Evolutionary conservation across 2,888 invertebrate species (phyloP).

Genomic region (Synergus japonicus): DNA sequence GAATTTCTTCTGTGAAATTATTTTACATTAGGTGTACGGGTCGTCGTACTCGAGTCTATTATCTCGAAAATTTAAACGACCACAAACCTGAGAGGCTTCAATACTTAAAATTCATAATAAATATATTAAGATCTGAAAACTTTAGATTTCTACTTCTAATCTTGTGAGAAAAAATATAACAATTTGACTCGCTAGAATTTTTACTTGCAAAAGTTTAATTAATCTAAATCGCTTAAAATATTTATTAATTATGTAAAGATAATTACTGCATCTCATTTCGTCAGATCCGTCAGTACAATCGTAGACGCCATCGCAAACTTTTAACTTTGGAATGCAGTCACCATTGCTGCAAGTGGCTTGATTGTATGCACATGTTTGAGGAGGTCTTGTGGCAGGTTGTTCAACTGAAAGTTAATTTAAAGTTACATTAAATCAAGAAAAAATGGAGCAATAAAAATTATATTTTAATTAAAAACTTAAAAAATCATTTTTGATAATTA

Average conservation of each 20-base stretch:
- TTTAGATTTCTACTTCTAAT: too few species aligned
- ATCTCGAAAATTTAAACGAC: not conserved
- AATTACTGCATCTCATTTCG: conserved; percentile 92
- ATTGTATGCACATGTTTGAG: conserved; percentile 81
- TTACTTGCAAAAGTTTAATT: too few species aligned
- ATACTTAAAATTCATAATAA: not conserved
- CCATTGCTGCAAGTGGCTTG: conserved; percentile 95
- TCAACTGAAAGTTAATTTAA: conserved; percentile 61
- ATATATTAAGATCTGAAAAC: not conserved
- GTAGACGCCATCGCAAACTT: conserved; percentile 87
- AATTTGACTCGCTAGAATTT: too few species aligned
- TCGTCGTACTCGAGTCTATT: not conserved
- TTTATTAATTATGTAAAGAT: conserved; percentile 32
- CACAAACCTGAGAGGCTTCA: too few species aligned
- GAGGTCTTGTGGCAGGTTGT: conserved; percentile 77
- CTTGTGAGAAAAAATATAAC: too few species aligned
- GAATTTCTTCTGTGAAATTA: not conserved
- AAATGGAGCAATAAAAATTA: not conserved
- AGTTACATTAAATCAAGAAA: not conserved
- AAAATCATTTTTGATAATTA: not conserved
- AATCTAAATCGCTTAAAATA: not conserved
- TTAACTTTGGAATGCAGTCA: conserved; percentile 90
- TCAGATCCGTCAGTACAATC: conserved; percentile 94
- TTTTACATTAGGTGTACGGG: not conserved
- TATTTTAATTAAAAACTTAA: not conserved